These are phyloP conservation scores for Meiosimyza decipiens DNA, from an alignment of 2,888 invertebrate genomes.

Conservation along the genomic window DNA sequence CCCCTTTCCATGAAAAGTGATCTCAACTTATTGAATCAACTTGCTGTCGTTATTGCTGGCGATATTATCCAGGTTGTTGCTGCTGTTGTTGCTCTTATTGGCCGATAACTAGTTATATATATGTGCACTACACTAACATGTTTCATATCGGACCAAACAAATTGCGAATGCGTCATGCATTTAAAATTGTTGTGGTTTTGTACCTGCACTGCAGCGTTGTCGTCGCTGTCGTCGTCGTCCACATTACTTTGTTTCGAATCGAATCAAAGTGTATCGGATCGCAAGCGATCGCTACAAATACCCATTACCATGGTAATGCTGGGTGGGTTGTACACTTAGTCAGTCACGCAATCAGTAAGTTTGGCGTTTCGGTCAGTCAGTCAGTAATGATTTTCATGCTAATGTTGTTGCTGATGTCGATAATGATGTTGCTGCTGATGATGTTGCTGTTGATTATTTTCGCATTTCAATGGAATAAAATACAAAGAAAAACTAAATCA, in stretches of 20 bases:
- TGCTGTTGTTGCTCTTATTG: conserved; percentile 3
- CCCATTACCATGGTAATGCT: neutral
- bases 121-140: neutral
- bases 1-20: conserved; percentile 16
- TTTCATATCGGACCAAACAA: conserved; percentile 15
- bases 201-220: neutral
- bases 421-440: neutral
- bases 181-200: conserved; percentile 19
- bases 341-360: neutral
- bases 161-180: conserved; percentile 37
- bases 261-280: neutral
- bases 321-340: neutral
- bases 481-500: neutral
- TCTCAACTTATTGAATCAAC: conserved; percentile 10
- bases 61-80: neutral
- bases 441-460: conserved; percentile 28
- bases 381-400: conserved; percentile 1
- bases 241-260: conserved; percentile 1
- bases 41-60: neutral
- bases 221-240: neutral
- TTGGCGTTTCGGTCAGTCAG: neutral
- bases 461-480: conserved; percentile 26
- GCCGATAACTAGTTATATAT: too few relatives aligned
- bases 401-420: neutral
- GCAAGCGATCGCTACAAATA: neutral